Conservation (phyloP, 1,140 invertebrate genomes). For the Dryas iulia region DNA sequence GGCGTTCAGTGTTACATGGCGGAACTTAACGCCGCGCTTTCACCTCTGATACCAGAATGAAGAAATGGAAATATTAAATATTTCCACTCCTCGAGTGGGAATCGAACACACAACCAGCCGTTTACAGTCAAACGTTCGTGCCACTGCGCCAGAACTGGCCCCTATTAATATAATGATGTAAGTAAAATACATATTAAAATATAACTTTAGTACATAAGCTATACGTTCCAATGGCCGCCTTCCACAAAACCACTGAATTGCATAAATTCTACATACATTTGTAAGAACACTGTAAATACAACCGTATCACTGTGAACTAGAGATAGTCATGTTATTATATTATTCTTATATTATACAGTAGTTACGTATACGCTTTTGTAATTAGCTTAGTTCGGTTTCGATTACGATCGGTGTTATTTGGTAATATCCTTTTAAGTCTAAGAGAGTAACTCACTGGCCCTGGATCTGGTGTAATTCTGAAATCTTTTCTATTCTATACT, state of each 20-base stretch:
- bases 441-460: not conserved
- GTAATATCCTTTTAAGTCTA: slow-evolving; percentile 1
- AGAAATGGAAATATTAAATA: no score
- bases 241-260: not conserved
- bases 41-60: no score
- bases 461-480: not conserved
- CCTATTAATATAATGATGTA: no score
- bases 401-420: not conserved
- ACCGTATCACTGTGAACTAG: not conserved
- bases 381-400: not conserved
- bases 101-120: no score
- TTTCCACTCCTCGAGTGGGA: no score
- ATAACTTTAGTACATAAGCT: not conserved
- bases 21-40: no score
- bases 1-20: no score
- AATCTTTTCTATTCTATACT: no score
- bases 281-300: not conserved
- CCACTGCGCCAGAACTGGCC: no score
- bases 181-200: not conserved
- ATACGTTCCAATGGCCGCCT: slow-evolving; percentile 1
- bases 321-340: not conserved
- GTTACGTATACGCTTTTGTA: not conserved
- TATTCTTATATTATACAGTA: not conserved
- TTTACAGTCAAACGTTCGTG: no score
- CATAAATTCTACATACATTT: not conserved